Percentiles rank a stretch among this genome's conserved stretches.
Evolutionary conservation across 2,888 invertebrate genomes (phyloP).

Genomic region (Archips xylosteana): DNA sequence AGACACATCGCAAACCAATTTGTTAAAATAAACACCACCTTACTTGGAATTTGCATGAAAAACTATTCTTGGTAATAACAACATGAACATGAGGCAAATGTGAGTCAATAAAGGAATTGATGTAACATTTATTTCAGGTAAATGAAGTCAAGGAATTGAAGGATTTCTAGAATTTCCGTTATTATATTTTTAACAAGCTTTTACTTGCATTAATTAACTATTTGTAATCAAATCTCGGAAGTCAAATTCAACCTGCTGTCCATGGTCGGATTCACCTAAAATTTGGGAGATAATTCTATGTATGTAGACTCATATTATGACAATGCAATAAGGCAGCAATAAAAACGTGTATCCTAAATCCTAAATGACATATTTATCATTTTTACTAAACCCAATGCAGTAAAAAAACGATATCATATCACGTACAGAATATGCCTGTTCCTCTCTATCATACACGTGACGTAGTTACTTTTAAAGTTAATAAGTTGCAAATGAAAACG

Average conservation of each 20-base stretch:
- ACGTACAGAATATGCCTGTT: not conserved
- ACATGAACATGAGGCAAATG: slow-evolving; percentile 16
- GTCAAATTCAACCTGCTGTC: no score
- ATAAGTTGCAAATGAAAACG: slow-evolving; percentile 10
- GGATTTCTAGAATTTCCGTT: not conserved
- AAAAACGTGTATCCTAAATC: not conserved
- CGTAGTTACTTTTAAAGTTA: not conserved
- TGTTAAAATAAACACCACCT: slow-evolving; percentile 41
- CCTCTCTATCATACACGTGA: not conserved
- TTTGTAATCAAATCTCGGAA: no score
- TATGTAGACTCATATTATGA: no score
- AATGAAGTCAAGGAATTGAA: not conserved
- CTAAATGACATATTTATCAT: not conserved
- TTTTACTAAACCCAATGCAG: not conserved
- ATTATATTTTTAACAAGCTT: no score
- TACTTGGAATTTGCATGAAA: slow-evolving; percentile 40
- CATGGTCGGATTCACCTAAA: no score
- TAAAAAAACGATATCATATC: not conserved
- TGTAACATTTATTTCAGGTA: slow-evolving; percentile 17
- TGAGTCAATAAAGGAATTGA: slow-evolving; percentile 3
- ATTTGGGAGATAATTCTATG: no score
- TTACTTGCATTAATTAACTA: no score
- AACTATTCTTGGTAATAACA: slow-evolving; percentile 28
- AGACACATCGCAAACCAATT: slow-evolving; percentile 43
- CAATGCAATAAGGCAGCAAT: no score